A percentile compares a stretch with the other conserved stretches of the same genome.
Evolutionary conservation across 2,797 vertebrate species (phyloP).

Genomic region (Acanthiza pusilla): DNA sequence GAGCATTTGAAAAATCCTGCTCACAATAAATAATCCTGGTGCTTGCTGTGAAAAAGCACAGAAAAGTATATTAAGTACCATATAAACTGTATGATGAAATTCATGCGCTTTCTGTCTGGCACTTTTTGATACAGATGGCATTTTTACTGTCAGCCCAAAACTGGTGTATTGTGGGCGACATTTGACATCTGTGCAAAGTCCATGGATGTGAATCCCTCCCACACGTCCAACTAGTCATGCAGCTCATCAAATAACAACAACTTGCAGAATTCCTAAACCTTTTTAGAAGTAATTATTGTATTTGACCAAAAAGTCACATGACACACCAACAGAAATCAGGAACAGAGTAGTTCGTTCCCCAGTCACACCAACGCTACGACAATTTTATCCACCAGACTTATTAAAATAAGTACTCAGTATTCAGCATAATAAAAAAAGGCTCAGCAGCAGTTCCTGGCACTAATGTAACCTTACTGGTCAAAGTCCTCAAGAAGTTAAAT

Average conservation of each 20-base stretch:
- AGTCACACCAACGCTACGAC: background rate
- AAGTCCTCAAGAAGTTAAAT: background rate
- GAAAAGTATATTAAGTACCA: background rate
- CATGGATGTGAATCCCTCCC: background rate
- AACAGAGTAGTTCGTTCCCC: background rate
- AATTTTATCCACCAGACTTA: background rate
- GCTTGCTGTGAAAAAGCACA: background rate
- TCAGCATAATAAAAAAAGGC: background rate
- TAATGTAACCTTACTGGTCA: background rate
- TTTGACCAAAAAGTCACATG: background rate
- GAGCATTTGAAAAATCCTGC: background rate
- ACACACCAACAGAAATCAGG: background rate
- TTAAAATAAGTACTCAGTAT: background rate
- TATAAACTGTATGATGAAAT: background rate
- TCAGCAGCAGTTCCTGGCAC: background rate
- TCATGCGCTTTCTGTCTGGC: background rate
- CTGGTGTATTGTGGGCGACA: background rate
- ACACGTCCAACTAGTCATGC: background rate
- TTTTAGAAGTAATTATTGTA: background rate
- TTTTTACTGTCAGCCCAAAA: conserved; percentile 11
- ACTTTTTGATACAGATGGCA: background rate
- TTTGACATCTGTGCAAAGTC: conserved; percentile 21
- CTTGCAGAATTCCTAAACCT: background rate
- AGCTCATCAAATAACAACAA: background rate
- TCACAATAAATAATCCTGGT: background rate